Evolutionary conservation across 2,888 invertebrate species (phyloP).

Genomic region (Onthophagus sagittarius): DNA sequence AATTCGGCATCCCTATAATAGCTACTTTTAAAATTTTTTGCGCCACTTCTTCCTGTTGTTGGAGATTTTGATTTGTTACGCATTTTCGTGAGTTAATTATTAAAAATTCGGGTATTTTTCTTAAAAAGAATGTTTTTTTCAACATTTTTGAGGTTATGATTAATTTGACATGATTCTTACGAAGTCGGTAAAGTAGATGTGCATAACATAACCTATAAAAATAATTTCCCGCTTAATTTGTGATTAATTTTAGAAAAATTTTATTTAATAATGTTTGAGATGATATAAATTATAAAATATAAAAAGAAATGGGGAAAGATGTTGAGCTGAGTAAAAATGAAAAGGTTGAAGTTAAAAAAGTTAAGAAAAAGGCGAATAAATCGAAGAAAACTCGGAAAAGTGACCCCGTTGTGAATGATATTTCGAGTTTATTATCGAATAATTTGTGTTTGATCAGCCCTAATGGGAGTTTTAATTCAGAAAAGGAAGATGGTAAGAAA

Average conservation of each 20-base stretch:
- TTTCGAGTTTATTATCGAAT: conserved; percentile 30
- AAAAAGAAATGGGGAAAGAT: no score
- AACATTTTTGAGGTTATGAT: conserved; percentile 1
- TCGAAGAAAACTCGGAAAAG: conserved; percentile 13
- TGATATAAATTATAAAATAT: no score
- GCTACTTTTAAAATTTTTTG: conserved; percentile 66
- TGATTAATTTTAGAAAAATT: background rate
- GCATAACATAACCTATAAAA: background rate
- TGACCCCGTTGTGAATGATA: conserved; percentile 31
- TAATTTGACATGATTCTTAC: background rate
- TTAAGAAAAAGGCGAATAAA: conserved; percentile 17
- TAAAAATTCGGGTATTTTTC: background rate
- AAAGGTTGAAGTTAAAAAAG: background rate
- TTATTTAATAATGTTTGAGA: no score
- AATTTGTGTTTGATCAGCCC: conserved; percentile 31
- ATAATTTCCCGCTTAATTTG: background rate
- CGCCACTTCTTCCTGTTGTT: background rate
- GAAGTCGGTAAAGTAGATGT: no score
- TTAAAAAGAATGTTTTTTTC: background rate
- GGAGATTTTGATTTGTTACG: conserved; percentile 1
- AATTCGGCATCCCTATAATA: conserved; percentile 90
- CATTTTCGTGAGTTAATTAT: background rate
- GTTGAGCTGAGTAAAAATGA: background rate
- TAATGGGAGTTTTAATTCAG: conserved; percentile 22
- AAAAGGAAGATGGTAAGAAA: background rate